A percentile compares a stretch with the other conserved stretches of the same genome.
Conservation (phyloP, 1,140 invertebrate genomes). For the Periplaneta americana region DNA sequence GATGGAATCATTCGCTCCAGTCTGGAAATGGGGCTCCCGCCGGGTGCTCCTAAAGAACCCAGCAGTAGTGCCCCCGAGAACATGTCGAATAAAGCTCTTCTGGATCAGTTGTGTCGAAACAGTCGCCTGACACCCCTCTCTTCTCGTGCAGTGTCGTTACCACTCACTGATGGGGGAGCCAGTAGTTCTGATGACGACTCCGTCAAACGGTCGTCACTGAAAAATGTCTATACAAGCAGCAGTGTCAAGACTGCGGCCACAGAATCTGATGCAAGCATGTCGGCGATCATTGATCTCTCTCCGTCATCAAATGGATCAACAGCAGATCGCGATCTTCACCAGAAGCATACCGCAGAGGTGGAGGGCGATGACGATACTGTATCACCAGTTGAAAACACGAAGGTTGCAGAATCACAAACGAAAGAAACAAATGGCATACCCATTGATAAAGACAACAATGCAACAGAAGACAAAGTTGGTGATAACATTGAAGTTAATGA, state of each 20-base stretch:
- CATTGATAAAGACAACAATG: background rate
- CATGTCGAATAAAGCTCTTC: conserved; percentile 46
- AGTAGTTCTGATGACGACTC: conserved; percentile 13
- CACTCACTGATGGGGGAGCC: background rate
- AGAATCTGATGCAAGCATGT: background rate
- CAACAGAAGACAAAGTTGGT: background rate
- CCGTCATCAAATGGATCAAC: background rate
- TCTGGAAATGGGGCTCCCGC: conserved; percentile 53
- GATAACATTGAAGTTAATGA: background rate
- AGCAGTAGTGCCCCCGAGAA: conserved; percentile 35
- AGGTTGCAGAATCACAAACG: background rate
- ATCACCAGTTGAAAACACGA: background rate
- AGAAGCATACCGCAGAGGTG: background rate
- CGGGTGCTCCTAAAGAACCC: conserved; percentile 34
- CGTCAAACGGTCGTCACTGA: background rate
- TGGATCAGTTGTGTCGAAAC: conserved; percentile 60
- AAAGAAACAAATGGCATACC: background rate
- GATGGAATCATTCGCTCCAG: conserved; percentile 77
- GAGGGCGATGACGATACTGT: background rate
- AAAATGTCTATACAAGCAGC: background rate
- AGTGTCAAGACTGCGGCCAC: background rate
- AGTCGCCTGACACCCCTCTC: conserved; percentile 9
- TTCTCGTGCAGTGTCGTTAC: background rate
- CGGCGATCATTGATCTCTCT: conserved; percentile 10
- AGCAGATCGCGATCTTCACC: background rate